A percentile compares a stretch with the other conserved stretches of the same genome.
Conservation (phyloP, 2,113 vertebrate species). For the Sander vitreus region DNA sequence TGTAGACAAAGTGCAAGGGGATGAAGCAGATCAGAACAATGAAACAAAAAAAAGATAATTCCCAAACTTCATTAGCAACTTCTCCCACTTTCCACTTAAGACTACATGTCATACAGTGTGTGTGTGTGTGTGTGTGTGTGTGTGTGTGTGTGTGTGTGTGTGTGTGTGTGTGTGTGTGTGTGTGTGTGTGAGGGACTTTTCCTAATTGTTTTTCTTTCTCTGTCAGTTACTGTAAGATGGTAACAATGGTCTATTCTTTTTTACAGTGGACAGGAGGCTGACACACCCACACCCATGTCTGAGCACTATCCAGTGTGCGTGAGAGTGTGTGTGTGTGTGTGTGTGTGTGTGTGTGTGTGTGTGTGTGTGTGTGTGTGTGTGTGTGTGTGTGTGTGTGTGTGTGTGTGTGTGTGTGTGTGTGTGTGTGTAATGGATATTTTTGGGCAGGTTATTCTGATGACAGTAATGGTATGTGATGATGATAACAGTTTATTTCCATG, state of each 20-base stretch:
- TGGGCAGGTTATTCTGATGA: conserved; percentile 40
- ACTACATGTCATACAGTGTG: too few species aligned
- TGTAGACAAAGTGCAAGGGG: background rate
- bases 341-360: conserved; percentile 14
- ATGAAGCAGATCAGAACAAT: conserved; percentile 43
- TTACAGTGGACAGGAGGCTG: conserved; percentile 35
- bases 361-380: background rate
- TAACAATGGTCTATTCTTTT: conserved; percentile 65
- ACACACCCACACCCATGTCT: conserved; percentile 49
- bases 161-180: too few species aligned
- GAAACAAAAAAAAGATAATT: conserved; percentile 25
- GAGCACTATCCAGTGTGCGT: conserved; percentile 3
- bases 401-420: background rate
- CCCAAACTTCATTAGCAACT: conserved; percentile 12
- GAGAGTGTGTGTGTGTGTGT: background rate
- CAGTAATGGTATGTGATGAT: conserved; percentile 35
- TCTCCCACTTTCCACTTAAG: conserved; percentile 24
- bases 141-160: too few species aligned
- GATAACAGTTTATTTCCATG: conserved; percentile 56
- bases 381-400: conserved; percentile 21
- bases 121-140: background rate
- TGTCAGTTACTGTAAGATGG: conserved; percentile 21
- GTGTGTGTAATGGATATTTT: conserved; percentile 32
- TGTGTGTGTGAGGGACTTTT: too few species aligned
- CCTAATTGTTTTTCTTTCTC: conserved; percentile 56